phyloP scores from a whole-genome alignment of 1,140 invertebrate species.

The Sminthurides bifidus region DNA sequence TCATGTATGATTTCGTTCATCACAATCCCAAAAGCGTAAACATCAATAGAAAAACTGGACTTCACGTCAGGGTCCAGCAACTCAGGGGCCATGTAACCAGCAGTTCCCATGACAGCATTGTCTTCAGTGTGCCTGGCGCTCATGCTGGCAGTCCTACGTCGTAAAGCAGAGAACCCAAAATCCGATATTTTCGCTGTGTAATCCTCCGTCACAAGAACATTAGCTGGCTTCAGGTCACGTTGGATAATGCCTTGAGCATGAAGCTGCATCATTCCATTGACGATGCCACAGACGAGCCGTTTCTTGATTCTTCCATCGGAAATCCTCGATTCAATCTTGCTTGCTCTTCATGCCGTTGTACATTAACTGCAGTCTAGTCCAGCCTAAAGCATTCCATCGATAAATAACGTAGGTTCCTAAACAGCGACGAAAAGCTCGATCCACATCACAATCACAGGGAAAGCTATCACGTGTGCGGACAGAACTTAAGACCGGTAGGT shows the following conservation, averaged over 20 bases:
- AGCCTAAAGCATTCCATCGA: too few relatives aligned
- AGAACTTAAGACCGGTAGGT: too few relatives aligned
- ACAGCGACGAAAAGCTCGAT: too few relatives aligned
- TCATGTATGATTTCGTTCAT: constrained; percentile 14
- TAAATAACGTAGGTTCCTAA: too few relatives aligned
- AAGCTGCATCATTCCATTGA: constrained; percentile 12
- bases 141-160: constrained; percentile 3
- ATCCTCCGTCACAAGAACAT: constrained; percentile 6
- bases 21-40: constrained; percentile 13
- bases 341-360: too few relatives aligned
- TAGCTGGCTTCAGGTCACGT: constrained; percentile 15
- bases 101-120: constrained; percentile 4
- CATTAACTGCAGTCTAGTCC: too few relatives aligned
- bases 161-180: constrained; percentile 6
- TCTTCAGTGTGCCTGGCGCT: neutral
- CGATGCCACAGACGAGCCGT: neutral
- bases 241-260: constrained; percentile 11
- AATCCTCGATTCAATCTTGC: constrained; percentile 11
- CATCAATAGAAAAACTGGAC: constrained; percentile 1
- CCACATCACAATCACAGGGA: too few relatives aligned
- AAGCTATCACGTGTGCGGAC: too few relatives aligned
- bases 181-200: constrained; percentile 12
- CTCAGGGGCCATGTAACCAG: constrained; percentile 17
- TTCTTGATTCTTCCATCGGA: constrained; percentile 18
- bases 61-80: neutral